Evolutionary conservation across 92 coral and sea anemone genomes (phyloP), one percentile per base, ranked within the genome.

Genomic region (Heteractis magnifica): DNA sequence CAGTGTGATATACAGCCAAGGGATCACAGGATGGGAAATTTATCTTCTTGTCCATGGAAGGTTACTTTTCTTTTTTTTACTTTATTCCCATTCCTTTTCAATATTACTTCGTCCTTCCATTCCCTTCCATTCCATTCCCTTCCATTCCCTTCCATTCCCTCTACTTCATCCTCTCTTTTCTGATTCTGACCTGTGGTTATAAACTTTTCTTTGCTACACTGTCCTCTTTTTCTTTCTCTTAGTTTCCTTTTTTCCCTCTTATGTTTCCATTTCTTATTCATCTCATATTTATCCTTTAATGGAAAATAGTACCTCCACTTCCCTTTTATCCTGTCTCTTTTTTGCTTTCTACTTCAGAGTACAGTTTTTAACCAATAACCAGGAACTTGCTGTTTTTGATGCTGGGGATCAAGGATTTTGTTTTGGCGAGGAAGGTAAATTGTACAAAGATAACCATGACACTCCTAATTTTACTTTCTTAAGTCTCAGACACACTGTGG

Each of bases 401-500:
- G 92, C 90, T 68, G 91, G 94, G 8, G 92, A 83, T 4, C 76
- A 75, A 20, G 94, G 92, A 6, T 91, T 91, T 80, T 76, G 85
- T 41, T 91, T 91, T 88, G 94, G 94, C 8, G 94, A 91, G 53
- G 94, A 91, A 88, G 92, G 94, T 82, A 85, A 50, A 21, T 16
- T 51, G 6, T 34, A 4, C 10, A 7, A 21, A 34, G 12, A 34
- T 4, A 16, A 18, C 26, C 44, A 34, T 34, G 44, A 34, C 44
- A 34, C 44, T 34, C 1, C 3, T 34, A 68, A 68, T 21, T 20
- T 68, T 23, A 21, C 12, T n/a, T 10, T 3, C 9, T 68, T 23
- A 68, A 53, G 58, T 8, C 7, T 12, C 9, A 12, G 10, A 53
- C 58, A 53, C 58, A 53, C 13, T 53, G 2, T 34, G 44, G 58